Conservation (phyloP, 2,888 invertebrate genomes). For the Hymenopus coronatus region DNA sequence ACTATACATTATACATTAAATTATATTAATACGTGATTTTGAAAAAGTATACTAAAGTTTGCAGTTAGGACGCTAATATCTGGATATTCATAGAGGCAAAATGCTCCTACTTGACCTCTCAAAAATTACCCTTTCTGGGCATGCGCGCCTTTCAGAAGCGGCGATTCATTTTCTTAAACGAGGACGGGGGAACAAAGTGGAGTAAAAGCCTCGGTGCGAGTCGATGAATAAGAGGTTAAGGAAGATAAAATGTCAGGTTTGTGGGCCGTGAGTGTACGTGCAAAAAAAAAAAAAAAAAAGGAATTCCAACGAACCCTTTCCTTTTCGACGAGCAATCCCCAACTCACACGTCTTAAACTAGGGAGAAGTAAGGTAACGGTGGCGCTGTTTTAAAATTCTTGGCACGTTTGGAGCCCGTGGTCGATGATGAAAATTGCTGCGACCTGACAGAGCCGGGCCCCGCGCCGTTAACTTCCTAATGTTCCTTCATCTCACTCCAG, state of each 20-base stretch:
- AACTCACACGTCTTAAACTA: neutral
- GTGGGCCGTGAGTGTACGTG: neutral
- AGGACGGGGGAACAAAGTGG: neutral
- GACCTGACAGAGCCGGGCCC: neutral
- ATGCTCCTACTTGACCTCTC: neutral
- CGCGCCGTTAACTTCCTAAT: constrained; percentile 4
- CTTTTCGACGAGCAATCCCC: neutral
- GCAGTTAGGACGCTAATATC: too few species aligned
- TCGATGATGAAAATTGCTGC: constrained; percentile 15
- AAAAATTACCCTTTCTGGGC: neutral
- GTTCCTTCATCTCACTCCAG: neutral
- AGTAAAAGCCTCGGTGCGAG: neutral
- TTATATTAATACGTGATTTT: too few species aligned
- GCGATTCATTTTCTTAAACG: neutral
- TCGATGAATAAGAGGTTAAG: neutral
- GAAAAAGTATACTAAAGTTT: too few species aligned
- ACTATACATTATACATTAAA: too few species aligned
- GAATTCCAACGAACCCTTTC: neutral
- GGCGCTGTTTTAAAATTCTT: neutral
- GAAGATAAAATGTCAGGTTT: neutral
- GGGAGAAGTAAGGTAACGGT: neutral
- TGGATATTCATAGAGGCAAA: too few species aligned
- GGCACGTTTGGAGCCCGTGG: neutral
- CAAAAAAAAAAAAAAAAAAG: neutral
- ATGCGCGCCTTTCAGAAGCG: neutral